These are phyloP conservation scores for Sanderia malayensis DNA, from an alignment of 30 jellyfish, hydroid and myxozoan species.

Conservation along the genomic window DNA sequence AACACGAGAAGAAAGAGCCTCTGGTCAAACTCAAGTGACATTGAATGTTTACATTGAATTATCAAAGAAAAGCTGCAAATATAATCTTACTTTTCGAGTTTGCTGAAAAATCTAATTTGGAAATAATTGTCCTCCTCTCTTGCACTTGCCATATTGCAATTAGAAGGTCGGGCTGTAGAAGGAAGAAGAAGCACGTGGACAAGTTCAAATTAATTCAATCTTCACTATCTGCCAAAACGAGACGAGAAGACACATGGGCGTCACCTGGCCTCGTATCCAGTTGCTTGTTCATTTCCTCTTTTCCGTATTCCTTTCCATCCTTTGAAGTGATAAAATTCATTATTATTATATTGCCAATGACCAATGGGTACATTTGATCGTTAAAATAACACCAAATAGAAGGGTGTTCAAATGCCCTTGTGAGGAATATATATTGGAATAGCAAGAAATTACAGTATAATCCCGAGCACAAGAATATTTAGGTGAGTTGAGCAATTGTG, in stretches of 20 bases:
- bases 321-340: neutral
- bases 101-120: slow-evolving; percentile 44
- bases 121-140: slow-evolving; percentile 28
- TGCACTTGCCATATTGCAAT: slow-evolving; percentile 42
- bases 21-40: neutral
- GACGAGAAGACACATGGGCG: slow-evolving; percentile 7
- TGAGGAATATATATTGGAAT: neutral
- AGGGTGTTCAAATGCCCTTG: too few species aligned
- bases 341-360: neutral
- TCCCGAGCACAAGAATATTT: neutral
- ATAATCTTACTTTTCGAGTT: slow-evolving; percentile 31
- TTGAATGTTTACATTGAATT: neutral
- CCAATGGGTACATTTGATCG: neutral
- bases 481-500: too few species aligned
- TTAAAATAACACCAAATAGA: too few species aligned
- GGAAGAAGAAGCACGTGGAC: too few species aligned
- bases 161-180: too few species aligned
- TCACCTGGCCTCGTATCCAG: neutral
- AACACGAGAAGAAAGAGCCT: neutral
- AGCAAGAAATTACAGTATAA: neutral
- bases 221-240: too few species aligned
- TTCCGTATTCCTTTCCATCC: too few species aligned
- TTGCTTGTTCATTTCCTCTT: neutral
- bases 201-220: too few species aligned
- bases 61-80: neutral